Base-by-base conservation (phyloP, 2,113 vertebrate genomes). In the Zeus faber region DNA sequence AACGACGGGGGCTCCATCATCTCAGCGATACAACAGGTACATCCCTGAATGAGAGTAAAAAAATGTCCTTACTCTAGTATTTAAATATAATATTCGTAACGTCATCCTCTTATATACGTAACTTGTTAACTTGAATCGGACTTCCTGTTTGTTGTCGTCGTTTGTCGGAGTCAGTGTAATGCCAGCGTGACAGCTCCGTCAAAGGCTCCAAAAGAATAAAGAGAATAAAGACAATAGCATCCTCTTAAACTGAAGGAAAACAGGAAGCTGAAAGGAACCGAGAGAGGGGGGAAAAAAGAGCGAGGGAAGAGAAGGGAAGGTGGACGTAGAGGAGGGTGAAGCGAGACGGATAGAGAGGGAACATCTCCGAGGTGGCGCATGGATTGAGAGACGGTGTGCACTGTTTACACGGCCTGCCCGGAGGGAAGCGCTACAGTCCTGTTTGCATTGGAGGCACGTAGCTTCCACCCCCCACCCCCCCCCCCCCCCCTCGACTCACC, bases 381-480 rank as follows among this genome's bases (percentile, higher is more conserved):
- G 80, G 76, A 82, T 85, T 77, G 85, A 61, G 72, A 79, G 82
- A 83, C 66, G 75, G 61, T 69, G 74, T 71, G 78, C 69, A 55
- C 71, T 80, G 70, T 85, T 84, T 82, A 79, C 79, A 77, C 56
- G 22, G 60, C 33, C 72, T 60, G 82, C 82, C 81, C 74, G 63
- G 65, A 82, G 87, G 85, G 76, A 83, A 62, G 71, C 57, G 52
- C 72, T 40, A 81, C 72, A 79, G 71, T 31, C 77, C 75, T 37
- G 75, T 89, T 87, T 83, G 82, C 67, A 89, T 86, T 83, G 69
- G 48, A 77, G 69, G 67, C 84, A 88, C 85, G 82, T 83, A 39
- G 58, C 60, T 52, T 20, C 26, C 53, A 66, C 77, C 69, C 62
- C 64, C 23, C 11, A 13, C 33, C 13, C 33, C 33, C 29, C 40